phyloP scores from a whole-genome alignment of 2,113 vertebrate species.

The Phylloscopus whistleri region DNA sequence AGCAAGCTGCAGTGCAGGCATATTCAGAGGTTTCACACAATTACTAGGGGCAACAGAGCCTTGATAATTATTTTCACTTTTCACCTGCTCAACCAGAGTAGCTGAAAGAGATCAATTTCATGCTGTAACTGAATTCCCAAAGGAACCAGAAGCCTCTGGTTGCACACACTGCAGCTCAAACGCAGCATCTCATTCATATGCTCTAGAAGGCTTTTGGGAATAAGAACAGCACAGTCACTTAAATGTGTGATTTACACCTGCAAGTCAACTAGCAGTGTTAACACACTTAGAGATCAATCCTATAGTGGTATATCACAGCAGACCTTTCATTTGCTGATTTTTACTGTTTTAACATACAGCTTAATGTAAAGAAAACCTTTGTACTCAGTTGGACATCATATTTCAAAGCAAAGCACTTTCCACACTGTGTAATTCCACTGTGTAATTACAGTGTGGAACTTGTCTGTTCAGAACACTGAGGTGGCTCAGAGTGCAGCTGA shows the following conservation, averaged over 20 bases:
- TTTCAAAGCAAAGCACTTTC: neutral
- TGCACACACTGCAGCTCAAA: slow-evolving; percentile 5
- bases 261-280: slow-evolving; percentile 11
- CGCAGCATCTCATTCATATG: neutral
- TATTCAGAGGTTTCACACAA: slow-evolving; percentile 17
- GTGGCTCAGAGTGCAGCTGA: neutral
- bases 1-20: slow-evolving; percentile 22
- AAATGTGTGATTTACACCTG: slow-evolving; percentile 2
- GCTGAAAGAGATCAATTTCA: slow-evolving; percentile 54
- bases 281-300: neutral
- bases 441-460: neutral
- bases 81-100: slow-evolving; percentile 43
- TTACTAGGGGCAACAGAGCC: slow-evolving; percentile 30
- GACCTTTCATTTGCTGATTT: neutral
- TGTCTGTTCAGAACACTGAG: neutral
- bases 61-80: slow-evolving; percentile 60
- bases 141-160: slow-evolving; percentile 3
- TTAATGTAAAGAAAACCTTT: neutral
- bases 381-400: neutral
- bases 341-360: neutral
- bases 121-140: slow-evolving; percentile 33
- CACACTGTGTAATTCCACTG: neutral
- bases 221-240: neutral
- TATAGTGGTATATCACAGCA: neutral
- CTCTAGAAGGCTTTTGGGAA: neutral